phyloP scores from a whole-genome alignment of 2,113 vertebrate genomes.

The Thoracochromis brauschi region DNA sequence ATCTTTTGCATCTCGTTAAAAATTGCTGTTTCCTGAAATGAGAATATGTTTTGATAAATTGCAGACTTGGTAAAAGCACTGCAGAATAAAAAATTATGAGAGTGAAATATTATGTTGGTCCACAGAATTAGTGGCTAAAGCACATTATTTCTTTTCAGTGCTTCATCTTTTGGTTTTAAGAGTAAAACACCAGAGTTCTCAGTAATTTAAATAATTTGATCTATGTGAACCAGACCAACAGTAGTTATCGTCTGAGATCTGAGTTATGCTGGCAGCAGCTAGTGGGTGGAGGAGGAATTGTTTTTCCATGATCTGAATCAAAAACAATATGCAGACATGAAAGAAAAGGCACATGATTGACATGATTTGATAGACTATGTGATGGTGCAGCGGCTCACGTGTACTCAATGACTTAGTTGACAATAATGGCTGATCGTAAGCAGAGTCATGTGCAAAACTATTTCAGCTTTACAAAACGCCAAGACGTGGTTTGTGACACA shows the following conservation, averaged over 20 bases:
- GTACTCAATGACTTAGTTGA: background rate
- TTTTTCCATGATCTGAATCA: background rate
- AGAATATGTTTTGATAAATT: background rate
- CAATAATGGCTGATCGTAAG: background rate
- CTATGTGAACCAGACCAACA: background rate
- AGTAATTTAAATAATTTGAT: background rate
- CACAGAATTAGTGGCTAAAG: background rate
- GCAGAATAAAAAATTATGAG: background rate
- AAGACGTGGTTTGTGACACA: background rate
- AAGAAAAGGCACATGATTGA: background rate
- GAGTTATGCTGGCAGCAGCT: background rate
- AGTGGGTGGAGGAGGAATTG: background rate
- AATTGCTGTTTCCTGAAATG: background rate
- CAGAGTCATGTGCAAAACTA: background rate
- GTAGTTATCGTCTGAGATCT: background rate
- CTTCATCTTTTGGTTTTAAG: background rate
- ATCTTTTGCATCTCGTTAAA: background rate
- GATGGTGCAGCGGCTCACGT: background rate
- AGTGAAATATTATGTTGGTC: background rate
- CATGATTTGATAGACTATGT: background rate
- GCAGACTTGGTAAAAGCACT: background rate
- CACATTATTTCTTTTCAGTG: background rate
- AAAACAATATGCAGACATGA: background rate
- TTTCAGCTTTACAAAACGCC: background rate
- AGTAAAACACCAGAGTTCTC: background rate